Conservation (phyloP, 2,797 vertebrate genomes). For the Clarias pachynema region DNA sequence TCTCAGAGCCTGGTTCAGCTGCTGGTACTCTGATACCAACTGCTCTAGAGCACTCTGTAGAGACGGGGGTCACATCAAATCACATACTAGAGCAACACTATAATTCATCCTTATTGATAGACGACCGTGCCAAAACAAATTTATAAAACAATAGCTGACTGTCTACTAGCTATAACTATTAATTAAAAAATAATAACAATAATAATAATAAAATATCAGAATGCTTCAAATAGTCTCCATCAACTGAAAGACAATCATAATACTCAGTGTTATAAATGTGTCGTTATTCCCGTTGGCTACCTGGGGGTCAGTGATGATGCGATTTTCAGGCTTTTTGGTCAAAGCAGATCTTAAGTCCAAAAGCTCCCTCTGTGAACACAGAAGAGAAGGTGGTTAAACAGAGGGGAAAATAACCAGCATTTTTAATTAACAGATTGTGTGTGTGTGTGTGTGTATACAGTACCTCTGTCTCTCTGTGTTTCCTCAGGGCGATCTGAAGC, state of each 20-base stretch:
- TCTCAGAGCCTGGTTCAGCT: constrained; percentile 87
- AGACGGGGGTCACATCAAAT: background rate
- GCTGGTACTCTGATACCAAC: constrained; percentile 83
- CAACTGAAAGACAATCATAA: background rate
- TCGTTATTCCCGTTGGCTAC: constrained; percentile 65
- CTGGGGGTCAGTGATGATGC: constrained; percentile 73
- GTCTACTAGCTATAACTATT: background rate
- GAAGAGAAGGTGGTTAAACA: background rate
- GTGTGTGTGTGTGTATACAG: constrained; percentile 17
- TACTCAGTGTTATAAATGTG: background rate
- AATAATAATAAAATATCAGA: background rate
- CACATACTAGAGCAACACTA: background rate
- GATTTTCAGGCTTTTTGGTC: constrained; percentile 57
- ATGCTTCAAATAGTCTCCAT: background rate
- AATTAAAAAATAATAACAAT: background rate
- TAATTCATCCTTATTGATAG: background rate
- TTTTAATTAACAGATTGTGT: background rate
- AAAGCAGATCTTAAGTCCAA: constrained; percentile 78
- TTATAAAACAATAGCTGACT: background rate
- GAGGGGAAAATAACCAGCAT: background rate
- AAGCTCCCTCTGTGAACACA: constrained; percentile 79
- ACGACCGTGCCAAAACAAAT: background rate
- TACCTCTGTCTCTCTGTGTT: constrained; percentile 45
- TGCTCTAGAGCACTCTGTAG: constrained; percentile 81
- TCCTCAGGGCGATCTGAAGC: constrained; percentile 83